phyloP scores from a whole-genome alignment of 37 sponge, comb jelly and placozoan genomes.

The Ianthella basta region DNA sequence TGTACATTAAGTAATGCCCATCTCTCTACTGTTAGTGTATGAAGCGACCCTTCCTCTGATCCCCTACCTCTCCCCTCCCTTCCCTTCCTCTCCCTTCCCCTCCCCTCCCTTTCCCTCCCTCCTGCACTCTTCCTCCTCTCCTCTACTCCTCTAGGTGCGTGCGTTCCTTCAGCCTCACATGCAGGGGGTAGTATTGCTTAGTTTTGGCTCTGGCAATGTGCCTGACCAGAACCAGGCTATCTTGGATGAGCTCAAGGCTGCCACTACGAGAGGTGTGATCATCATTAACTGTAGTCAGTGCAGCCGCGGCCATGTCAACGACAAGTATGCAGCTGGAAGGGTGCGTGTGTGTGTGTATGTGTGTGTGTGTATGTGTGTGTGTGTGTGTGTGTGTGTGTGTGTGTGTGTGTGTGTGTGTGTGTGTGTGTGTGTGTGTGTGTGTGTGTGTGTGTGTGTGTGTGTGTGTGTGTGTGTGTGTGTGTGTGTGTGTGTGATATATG shows the following conservation, averaged over 20 bases:
- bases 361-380: background rate
- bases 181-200: slow-evolving; percentile 88
- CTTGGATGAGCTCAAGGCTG: slow-evolving; percentile 69
- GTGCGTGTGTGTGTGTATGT: slow-evolving; percentile 44
- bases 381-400: no score
- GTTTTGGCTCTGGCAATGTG: slow-evolving; percentile 93
- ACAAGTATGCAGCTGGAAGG: slow-evolving; percentile 80
- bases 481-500: no score
- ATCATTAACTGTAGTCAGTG: slow-evolving; percentile 97
- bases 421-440: background rate
- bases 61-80: no score
- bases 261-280: slow-evolving; percentile 76
- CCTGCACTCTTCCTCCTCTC: no score
- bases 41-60: no score
- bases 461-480: no score
- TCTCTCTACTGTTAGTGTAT: background rate
- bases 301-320: slow-evolving; percentile 71
- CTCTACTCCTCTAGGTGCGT: slow-evolving; percentile 48
- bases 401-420: no score
- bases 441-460: background rate
- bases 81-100: no score
- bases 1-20: no score
- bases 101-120: no score
- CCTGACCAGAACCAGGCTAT: slow-evolving; percentile 66
- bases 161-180: slow-evolving; percentile 93